phyloP scores from a whole-genome alignment of 1,140 invertebrate genomes.

The Choristoneura fumiferana region DNA sequence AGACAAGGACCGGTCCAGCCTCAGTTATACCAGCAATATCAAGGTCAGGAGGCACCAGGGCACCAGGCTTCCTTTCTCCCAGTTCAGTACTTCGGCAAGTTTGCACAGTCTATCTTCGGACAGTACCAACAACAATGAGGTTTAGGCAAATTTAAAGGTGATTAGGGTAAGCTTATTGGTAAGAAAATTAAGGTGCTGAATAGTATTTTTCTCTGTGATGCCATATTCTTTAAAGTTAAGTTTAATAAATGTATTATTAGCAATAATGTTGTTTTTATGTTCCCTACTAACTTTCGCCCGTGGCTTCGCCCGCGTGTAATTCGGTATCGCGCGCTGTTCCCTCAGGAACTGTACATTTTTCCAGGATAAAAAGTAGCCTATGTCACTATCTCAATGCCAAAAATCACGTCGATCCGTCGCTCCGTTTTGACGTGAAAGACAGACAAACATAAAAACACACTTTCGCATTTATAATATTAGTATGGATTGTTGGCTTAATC shows the following conservation, averaged over 20 bases:
- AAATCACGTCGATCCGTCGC: too few relatives aligned
- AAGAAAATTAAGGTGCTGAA: constrained; percentile 3
- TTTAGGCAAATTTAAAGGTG: constrained; percentile 1
- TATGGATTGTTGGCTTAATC: too few relatives aligned
- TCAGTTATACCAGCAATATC: constrained; percentile 5
- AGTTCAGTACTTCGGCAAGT: constrained; percentile 66
- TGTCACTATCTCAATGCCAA: too few relatives aligned
- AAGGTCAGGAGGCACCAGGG: not conserved
- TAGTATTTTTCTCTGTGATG: constrained; percentile 23
- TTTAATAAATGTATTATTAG: constrained; percentile 13
- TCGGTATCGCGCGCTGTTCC: too few relatives aligned
- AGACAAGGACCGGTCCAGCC: constrained; percentile 15
- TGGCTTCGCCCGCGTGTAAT: too few relatives aligned
- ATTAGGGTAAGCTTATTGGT: constrained; percentile 8
- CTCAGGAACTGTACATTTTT: too few relatives aligned
- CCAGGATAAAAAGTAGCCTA: too few relatives aligned
- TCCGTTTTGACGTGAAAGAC: too few relatives aligned
- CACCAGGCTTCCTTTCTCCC: constrained; percentile 40
- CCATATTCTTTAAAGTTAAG: constrained; percentile 19
- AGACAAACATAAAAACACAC: too few relatives aligned
- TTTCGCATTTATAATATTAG: too few relatives aligned
- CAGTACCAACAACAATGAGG: constrained; percentile 32
- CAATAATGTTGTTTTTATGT: too few relatives aligned
- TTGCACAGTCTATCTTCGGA: constrained; percentile 49
- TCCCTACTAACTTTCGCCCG: too few relatives aligned